phyloP scores from a whole-genome alignment of 1,140 invertebrate genomes.

The Drosophila serrata region DNA sequence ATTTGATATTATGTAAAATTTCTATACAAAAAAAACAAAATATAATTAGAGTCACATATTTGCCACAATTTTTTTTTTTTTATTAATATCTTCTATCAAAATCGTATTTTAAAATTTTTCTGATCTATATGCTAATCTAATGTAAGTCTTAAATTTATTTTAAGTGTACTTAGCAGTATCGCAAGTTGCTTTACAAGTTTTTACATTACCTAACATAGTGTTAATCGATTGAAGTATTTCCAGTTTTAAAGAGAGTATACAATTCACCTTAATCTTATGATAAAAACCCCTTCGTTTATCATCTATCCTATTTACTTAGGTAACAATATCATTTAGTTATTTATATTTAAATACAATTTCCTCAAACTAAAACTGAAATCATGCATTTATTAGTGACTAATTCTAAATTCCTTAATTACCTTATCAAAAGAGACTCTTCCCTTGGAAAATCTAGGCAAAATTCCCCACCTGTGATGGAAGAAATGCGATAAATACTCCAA shows the following conservation, averaged over 20 bases:
- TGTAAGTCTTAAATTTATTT: not conserved
- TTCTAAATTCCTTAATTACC: constrained; percentile 8
- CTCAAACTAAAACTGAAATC: not conserved
- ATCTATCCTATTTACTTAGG: not conserved
- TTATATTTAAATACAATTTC: not conserved
- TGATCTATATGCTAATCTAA: no score
- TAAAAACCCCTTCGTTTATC: not conserved
- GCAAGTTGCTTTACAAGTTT: not conserved
- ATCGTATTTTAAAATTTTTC: no score
- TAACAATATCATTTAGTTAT: not conserved
- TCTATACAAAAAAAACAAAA: not conserved
- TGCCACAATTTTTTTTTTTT: no score
- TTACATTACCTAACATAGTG: not conserved
- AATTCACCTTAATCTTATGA: not conserved
- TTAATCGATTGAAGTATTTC: not conserved
- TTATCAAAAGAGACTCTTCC: not conserved
- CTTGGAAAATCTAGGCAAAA: not conserved
- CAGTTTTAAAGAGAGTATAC: not conserved
- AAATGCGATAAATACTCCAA: not conserved
- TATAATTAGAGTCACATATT: not conserved
- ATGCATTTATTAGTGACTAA: not conserved
- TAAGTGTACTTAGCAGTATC: not conserved
- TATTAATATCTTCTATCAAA: no score
- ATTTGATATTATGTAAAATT: not conserved
- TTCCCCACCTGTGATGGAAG: constrained; percentile 11